These are phyloP conservation scores for Xyrauchen texanus DNA, from an alignment of 2,113 vertebrate genomes.

Conservation along the genomic window DNA sequence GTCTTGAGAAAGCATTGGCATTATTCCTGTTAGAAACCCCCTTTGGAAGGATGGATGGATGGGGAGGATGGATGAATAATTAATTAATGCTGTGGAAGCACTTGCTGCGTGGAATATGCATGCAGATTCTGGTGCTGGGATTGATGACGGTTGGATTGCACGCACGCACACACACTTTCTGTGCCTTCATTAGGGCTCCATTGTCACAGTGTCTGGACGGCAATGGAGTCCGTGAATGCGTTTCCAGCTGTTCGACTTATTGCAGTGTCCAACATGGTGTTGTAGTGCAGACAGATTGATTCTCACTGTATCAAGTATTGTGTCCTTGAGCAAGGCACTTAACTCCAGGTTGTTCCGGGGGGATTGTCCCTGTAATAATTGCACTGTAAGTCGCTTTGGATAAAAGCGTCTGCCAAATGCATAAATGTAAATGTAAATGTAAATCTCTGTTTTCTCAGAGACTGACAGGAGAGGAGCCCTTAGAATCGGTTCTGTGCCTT, in stretches of 20 bases:
- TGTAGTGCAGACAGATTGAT: conserved; percentile 34
- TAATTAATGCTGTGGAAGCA: conserved; percentile 87
- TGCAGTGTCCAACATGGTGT: conserved; percentile 28
- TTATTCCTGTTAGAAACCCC: conserved; percentile 64
- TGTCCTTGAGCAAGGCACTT: too few species aligned
- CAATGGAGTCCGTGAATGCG: conserved; percentile 15
- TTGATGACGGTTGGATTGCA: conserved; percentile 23
- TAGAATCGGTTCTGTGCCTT: conserved; percentile 86
- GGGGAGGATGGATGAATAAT: conserved; percentile 83
- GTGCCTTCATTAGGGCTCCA: conserved; percentile 33
- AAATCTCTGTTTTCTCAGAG: conserved; percentile 30
- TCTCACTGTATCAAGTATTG: conserved; percentile 23
- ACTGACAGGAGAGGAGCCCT: conserved; percentile 51
- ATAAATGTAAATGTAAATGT: too few species aligned
- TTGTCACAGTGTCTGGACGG: conserved; percentile 18
- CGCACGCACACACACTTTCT: conserved; percentile 5
- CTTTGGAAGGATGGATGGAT: conserved; percentile 48
- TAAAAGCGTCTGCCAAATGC: too few species aligned
- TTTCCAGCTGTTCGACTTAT: conserved; percentile 39
- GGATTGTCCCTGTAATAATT: too few species aligned
- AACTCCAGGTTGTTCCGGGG: too few species aligned
- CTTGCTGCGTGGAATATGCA: conserved; percentile 63
- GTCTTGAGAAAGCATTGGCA: conserved; percentile 79
- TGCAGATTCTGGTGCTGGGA: conserved; percentile 66
- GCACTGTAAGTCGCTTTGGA: too few species aligned